These are phyloP conservation scores for Pteronotus mesoamericanus DNA, from an alignment of 2,797 vertebrate genomes.

Conservation along the genomic window DNA sequence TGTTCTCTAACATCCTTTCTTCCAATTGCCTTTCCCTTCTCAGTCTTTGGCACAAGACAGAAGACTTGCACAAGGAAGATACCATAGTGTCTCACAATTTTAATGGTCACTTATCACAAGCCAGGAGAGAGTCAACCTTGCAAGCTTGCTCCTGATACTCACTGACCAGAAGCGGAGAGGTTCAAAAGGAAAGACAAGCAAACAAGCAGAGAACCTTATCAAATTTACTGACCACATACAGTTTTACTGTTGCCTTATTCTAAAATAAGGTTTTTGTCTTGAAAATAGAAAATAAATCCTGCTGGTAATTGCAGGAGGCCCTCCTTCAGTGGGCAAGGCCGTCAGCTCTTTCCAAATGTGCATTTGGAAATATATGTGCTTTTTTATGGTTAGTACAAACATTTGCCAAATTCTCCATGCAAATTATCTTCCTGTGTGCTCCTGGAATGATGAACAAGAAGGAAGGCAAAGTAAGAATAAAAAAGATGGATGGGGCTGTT, in stretches of 20 bases:
- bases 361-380: background rate
- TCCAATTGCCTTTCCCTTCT: background rate
- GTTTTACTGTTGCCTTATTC: background rate
- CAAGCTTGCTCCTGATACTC: background rate
- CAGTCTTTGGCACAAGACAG: background rate
- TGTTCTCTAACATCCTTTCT: background rate
- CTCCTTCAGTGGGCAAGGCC: background rate
- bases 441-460: background rate
- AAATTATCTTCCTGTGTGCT: slow-evolving; percentile 10
- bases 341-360: background rate
- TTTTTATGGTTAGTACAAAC: background rate
- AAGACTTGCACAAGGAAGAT: background rate
- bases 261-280: background rate
- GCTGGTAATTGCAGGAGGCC: background rate
- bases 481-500: background rate
- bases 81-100: background rate
- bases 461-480: background rate
- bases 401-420: background rate
- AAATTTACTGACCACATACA: background rate
- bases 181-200: background rate
- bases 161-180: background rate
- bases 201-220: background rate
- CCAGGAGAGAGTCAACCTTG: background rate
- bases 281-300: background rate
- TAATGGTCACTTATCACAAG: background rate